Percentiles rank a stretch among this genome's conserved stretches.
Conservation (phyloP, 2,113 vertebrate genomes). For the Phycodurus eques region DNA sequence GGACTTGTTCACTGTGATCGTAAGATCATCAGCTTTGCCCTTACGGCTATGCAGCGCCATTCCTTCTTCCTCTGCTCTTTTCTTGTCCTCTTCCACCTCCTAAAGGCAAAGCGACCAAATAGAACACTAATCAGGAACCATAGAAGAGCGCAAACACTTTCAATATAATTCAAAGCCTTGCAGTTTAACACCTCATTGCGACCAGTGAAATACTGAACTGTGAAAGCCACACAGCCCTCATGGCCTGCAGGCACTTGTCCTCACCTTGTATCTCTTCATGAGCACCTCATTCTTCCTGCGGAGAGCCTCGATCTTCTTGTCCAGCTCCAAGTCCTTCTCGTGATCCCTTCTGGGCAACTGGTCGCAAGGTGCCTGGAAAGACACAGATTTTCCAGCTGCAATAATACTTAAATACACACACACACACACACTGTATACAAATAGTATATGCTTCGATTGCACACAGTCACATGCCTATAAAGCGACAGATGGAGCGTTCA, state of each 20-base stretch:
- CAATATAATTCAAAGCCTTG: neutral
- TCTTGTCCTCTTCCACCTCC: slow-evolving; percentile 96
- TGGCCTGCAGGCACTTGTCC: slow-evolving; percentile 23
- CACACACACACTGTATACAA: too few relatives aligned
- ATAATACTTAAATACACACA: neutral
- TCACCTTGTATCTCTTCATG: slow-evolving; percentile 91
- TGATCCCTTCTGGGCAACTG: slow-evolving; percentile 80
- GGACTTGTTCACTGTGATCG: slow-evolving; percentile 92
- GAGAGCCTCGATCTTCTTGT: slow-evolving; percentile 90
- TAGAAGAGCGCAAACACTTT: neutral
- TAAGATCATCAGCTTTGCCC: slow-evolving; percentile 84
- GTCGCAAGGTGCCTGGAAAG: slow-evolving; percentile 72
- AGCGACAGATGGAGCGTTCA: slow-evolving; percentile 60
- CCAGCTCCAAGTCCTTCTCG: slow-evolving; percentile 87
- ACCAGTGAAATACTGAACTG: neutral
- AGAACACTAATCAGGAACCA: slow-evolving; percentile 16
- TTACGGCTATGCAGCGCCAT: slow-evolving; percentile 81
- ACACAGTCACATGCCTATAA: slow-evolving; percentile 19
- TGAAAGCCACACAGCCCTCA: neutral
- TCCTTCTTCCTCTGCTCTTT: slow-evolving; percentile 86
- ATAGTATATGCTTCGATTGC: neutral
- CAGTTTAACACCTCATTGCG: neutral
- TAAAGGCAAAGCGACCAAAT: slow-evolving; percentile 52
- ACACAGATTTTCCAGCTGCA: slow-evolving; percentile 3
- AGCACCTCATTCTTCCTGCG: slow-evolving; percentile 91